Evolutionary conservation across 2,888 invertebrate species (phyloP).

Genomic region (Ophion obscuratus): DNA sequence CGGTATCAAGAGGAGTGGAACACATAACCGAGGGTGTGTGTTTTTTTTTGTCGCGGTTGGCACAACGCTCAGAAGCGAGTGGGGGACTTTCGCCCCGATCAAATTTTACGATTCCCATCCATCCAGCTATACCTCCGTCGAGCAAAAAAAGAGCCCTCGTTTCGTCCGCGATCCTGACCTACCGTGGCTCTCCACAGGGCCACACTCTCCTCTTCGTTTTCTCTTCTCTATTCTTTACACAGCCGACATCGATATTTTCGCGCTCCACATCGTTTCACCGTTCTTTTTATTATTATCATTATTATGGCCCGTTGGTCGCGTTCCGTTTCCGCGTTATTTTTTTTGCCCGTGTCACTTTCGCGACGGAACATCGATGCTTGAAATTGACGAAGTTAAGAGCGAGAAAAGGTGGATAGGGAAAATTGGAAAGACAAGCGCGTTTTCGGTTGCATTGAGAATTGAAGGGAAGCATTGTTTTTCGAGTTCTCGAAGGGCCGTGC

Average conservation of each 20-base stretch:
- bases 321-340: neutral
- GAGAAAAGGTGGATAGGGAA: too few relatives aligned
- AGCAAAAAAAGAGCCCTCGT: constrained; percentile 70
- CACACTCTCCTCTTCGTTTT: constrained; percentile 64
- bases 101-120: constrained; percentile 83
- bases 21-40: constrained; percentile 44
- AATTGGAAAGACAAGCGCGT: too few relatives aligned
- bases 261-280: constrained; percentile 46
- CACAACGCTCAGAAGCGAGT: constrained; percentile 48
- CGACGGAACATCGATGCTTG: too few relatives aligned
- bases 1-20: constrained; percentile 52
- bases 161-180: constrained; percentile 70
- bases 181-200: constrained; percentile 53
- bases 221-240: constrained; percentile 61
- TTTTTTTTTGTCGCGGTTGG: constrained; percentile 50
- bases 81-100: constrained; percentile 78
- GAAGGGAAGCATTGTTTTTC: too few relatives aligned
- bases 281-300: neutral
- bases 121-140: constrained; percentile 77
- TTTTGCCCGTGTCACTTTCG: neutral
- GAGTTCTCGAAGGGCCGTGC: too few relatives aligned
- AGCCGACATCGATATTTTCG: constrained; percentile 65
- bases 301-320: neutral
- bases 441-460: too few relatives aligned
- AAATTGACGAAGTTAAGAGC: too few relatives aligned